A percentile compares a stretch with the other conserved stretches of the same genome.
phyloP scores from a whole-genome alignment of 2,888 invertebrate species.

The Brachycybe producta region DNA sequence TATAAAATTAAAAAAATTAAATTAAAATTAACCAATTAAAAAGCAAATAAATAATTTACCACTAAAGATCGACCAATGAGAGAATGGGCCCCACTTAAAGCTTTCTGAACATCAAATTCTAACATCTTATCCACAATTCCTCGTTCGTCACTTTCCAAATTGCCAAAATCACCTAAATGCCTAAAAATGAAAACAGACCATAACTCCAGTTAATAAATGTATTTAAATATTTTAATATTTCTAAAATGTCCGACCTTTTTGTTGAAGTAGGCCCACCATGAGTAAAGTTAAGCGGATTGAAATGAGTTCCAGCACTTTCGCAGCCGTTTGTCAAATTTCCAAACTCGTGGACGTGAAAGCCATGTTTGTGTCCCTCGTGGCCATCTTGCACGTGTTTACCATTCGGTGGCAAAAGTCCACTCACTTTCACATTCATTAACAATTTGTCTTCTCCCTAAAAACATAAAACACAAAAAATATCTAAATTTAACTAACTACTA shows the following conservation, averaged over 20 bases:
- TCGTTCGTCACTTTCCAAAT: slow-evolving; percentile 14
- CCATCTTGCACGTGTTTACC: background rate
- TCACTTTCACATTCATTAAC: background rate
- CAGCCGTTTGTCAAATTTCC: slow-evolving; percentile 19
- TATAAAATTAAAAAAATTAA: too few relatives aligned
- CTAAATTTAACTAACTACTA: background rate
- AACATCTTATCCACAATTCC: slow-evolving; percentile 10
- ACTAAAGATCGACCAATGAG: slow-evolving; percentile 19
- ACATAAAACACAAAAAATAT: too few relatives aligned
- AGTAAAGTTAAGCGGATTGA: slow-evolving; percentile 5
- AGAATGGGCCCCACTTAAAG: slow-evolving; percentile 10
- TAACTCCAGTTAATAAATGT: background rate
- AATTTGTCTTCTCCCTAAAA: background rate
- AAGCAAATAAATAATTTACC: slow-evolving; percentile 12
- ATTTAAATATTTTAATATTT: background rate
- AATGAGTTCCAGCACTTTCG: slow-evolving; percentile 16
- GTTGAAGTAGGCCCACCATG: slow-evolving; percentile 9
- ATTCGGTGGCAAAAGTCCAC: background rate
- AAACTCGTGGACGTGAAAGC: slow-evolving; percentile 17
- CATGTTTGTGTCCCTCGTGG: slow-evolving; percentile 1
- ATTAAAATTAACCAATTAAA: too few relatives aligned
- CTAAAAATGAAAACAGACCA: background rate
- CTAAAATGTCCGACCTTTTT: slow-evolving; percentile 6
- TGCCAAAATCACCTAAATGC: slow-evolving; percentile 18
- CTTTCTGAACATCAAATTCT: background rate